Base-by-base conservation (phyloP, 30 jellyfish, hydroid and myxozoan genomes). In the Catostylus mosaicus region DNA sequence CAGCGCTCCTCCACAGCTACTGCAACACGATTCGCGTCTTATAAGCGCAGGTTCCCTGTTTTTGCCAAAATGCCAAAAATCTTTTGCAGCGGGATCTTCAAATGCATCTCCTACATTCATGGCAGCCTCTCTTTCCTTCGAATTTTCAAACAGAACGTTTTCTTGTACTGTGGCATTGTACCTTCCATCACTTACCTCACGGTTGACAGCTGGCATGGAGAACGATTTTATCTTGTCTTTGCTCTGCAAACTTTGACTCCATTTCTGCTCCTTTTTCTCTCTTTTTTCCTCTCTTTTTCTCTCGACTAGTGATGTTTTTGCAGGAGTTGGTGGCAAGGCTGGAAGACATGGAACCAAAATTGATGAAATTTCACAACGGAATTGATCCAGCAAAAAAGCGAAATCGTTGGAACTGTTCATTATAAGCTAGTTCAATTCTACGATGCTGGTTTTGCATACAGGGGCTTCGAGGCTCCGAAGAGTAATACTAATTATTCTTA, bases 1-100 rank as follows among this genome's bases (percentile, higher is more conserved):
- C 46, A 46, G 46, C 10, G 91, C 78, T 48, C 91, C 91, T 27
- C 91, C 91, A 23, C 91, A 80, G 68, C 91, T 80, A 54, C 91
- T 80, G 38, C 91, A 80, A 18, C 60, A 34, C 0, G 91, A 80
- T 32, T 56, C 80, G 31, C 83, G 74, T 27, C 91, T 68, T 30
- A 72, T 24, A 3, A 67, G 70, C 19, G 46, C 52, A 6, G 76
- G 31, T 20, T 26, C 70, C 26, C 54, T 40, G 3, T 34, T 6
- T 57, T 80, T 80, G 30, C 56, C 73, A 9, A 9, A 30, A 50
- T 67, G 84, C 91, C 91, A 80, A n/a, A 80, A 33, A 16, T 66
- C 84, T 22, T 80, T 40, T 8, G 67, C 26, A 14, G 67, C 36
- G 5, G 48, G 70, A 29, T 80, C 84, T 80, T 80, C 91, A 68